Evolutionary conservation across 2,113 vertebrate species (phyloP).

Genomic region (Lophius piscatorius): DNA sequence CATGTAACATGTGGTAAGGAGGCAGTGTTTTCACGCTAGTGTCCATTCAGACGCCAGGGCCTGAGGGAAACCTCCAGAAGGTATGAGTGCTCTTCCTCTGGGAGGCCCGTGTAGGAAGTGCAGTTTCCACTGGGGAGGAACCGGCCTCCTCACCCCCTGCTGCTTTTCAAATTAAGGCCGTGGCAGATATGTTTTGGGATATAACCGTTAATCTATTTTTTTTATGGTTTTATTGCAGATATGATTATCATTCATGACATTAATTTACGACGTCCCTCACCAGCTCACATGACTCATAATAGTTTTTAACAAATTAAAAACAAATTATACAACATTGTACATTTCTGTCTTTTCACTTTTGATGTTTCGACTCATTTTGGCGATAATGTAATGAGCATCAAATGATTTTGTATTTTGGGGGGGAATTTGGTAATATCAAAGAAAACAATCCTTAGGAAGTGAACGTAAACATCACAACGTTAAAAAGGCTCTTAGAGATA

Average conservation of each 20-base stretch:
- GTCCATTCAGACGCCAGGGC: conserved; percentile 55
- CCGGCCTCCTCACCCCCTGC: conserved; percentile 52
- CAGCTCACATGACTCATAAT: too few species aligned
- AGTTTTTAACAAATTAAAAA: too few species aligned
- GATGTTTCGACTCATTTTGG: too few species aligned
- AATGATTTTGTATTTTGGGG: too few species aligned
- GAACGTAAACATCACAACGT: too few species aligned
- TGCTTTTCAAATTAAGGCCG: conserved; percentile 69
- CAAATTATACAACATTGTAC: too few species aligned
- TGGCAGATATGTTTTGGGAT: conserved; percentile 28
- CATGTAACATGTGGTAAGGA: conserved; percentile 63
- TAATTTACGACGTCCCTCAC: too few species aligned
- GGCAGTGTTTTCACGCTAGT: conserved; percentile 50
- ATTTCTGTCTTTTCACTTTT: too few species aligned
- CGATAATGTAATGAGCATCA: too few species aligned
- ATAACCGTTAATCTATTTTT: conserved; percentile 41
- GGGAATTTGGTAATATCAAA: too few species aligned
- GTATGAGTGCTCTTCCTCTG: conserved; percentile 72
- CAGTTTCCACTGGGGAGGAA: conserved; percentile 58
- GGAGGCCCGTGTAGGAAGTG: conserved; percentile 68
- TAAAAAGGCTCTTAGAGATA: conserved; percentile 16
- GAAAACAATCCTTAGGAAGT: too few species aligned
- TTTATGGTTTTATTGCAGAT: conserved; percentile 31
- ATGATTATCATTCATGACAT: too few species aligned
- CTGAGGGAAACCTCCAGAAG: conserved; percentile 63